Evolutionary conservation across 2,888 invertebrate genomes (phyloP).

Genomic region (Drosophila testacea): DNA sequence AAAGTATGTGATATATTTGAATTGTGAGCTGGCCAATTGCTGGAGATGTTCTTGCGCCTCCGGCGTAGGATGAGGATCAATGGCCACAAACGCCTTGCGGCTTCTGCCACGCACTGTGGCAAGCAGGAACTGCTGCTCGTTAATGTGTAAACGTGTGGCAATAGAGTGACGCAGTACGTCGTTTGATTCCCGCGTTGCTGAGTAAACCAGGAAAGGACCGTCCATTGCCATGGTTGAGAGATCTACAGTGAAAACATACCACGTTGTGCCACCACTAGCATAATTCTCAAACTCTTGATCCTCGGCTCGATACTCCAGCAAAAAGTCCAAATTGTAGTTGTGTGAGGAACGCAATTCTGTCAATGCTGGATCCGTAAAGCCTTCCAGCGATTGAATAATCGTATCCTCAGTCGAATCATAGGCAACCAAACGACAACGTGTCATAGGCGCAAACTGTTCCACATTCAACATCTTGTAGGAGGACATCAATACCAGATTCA

Average conservation of each 20-base stretch:
- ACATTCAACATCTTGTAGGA: constrained; percentile 88
- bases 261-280: constrained; percentile 87
- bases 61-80: constrained; percentile 79
- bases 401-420: constrained; percentile 88
- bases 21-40: constrained; percentile 83
- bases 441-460: constrained; percentile 87
- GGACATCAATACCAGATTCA: constrained; percentile 87
- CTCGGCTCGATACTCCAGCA: constrained; percentile 88
- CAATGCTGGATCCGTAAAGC: constrained; percentile 83
- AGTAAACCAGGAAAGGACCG: constrained; percentile 88
- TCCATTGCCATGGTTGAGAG: constrained; percentile 87
- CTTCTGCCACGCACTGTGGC: constrained; percentile 69
- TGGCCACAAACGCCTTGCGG: constrained; percentile 86
- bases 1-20: constrained; percentile 88
- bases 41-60: constrained; percentile 85
- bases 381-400: constrained; percentile 89
- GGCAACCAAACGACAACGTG: constrained; percentile 90
- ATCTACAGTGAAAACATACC: constrained; percentile 88
- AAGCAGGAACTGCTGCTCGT: constrained; percentile 76
- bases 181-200: constrained; percentile 87
- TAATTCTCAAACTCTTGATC: constrained; percentile 88
- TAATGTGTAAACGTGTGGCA: constrained; percentile 85
- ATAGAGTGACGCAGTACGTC: constrained; percentile 87
- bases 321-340: constrained; percentile 86
- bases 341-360: constrained; percentile 66